phyloP scores from a whole-genome alignment of 2,113 vertebrate genomes.

The Elanoides forficatus region DNA sequence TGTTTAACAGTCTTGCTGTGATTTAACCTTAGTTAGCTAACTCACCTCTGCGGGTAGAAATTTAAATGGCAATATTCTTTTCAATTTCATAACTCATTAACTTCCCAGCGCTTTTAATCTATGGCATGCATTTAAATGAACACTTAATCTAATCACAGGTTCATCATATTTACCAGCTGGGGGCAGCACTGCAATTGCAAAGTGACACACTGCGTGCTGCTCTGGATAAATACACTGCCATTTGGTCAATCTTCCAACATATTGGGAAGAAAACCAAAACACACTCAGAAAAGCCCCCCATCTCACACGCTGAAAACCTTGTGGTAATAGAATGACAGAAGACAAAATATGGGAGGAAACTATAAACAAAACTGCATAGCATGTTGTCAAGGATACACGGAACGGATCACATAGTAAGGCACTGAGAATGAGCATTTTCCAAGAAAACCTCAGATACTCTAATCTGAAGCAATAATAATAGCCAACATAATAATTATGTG shows the following conservation, averaged over 20 bases:
- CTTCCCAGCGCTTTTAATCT: neutral
- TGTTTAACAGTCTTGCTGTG: neutral
- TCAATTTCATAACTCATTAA: neutral
- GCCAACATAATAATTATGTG: neutral
- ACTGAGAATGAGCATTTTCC: neutral
- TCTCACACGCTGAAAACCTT: neutral
- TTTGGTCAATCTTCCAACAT: neutral
- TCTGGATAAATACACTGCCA: accelerated
- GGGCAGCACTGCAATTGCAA: slow-evolving; percentile 75
- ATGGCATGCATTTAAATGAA: neutral
- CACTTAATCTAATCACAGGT: neutral
- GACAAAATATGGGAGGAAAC: neutral
- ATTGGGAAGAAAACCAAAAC: neutral
- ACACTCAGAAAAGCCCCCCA: neutral
- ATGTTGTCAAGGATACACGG: neutral
- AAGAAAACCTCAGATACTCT: neutral
- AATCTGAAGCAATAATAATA: neutral
- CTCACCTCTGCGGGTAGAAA: neutral
- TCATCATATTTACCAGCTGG: slow-evolving; percentile 63
- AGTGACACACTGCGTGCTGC: neutral
- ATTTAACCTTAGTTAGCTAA: neutral
- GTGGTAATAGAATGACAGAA: neutral
- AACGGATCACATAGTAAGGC: neutral
- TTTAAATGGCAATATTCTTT: neutral
- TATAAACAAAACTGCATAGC: neutral